Conservation (phyloP, 2,113 vertebrate genomes). For the Thermophis baileyi region DNA sequence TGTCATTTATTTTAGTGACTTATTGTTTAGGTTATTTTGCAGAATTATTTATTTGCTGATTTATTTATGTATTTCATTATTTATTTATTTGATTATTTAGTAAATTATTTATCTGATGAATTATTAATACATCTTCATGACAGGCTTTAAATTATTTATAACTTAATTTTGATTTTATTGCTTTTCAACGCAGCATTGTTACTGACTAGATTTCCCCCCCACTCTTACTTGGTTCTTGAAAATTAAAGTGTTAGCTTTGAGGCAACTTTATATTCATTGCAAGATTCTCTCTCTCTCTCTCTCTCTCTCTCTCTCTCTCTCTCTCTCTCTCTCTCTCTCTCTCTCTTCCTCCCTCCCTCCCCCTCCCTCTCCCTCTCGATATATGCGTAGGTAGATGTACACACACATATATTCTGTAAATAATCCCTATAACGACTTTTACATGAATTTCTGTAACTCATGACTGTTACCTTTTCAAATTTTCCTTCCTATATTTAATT, state of each 20-base stretch:
- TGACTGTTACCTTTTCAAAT: conserved; percentile 27
- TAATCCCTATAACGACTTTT: conserved; percentile 64
- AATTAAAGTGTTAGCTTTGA: conserved; percentile 89
- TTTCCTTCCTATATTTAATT: conserved; percentile 38
- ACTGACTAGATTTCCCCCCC: conserved; percentile 83
- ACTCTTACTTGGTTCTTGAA: conserved; percentile 80
- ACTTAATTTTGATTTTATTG: conserved; percentile 99
- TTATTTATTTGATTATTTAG: conserved; percentile 99
- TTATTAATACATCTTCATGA: conserved; percentile 99
- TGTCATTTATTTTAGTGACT: conserved; percentile 80
- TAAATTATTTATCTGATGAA: conserved; percentile 99
- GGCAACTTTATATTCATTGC: conserved; percentile 74
- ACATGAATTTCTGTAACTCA: conserved; percentile 46
- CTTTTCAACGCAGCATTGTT: conserved; percentile 94
- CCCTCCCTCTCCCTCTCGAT: neutral
- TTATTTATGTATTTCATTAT: conserved; percentile 98
- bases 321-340: too few species aligned
- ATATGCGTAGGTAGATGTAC: neutral
- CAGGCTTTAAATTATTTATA: conserved; percentile 97
- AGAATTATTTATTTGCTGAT: conserved; percentile 93
- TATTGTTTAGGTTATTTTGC: conserved; percentile 83
- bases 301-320: neutral
- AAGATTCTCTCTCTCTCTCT: conserved; percentile 20
- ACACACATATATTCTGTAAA: conserved; percentile 36
- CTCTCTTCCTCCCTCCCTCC: neutral